phyloP scores from a whole-genome alignment of 2,888 invertebrate genomes.

The Leucoma salicis region DNA sequence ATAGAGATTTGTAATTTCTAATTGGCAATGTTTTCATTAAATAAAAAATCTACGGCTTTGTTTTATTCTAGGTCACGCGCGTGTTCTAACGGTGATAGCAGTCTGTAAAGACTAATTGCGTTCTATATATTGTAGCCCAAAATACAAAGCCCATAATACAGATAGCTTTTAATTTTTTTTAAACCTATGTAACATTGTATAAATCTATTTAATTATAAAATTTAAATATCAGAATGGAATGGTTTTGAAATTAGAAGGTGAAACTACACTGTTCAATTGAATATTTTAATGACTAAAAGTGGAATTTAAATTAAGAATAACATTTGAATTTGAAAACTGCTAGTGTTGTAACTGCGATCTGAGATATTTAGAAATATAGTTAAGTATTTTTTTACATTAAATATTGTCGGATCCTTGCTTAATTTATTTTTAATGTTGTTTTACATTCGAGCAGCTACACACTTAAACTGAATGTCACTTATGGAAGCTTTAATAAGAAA shows the following conservation, averaged over 20 bases:
- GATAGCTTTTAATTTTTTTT: slow-evolving; percentile 10
- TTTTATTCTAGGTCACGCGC: slow-evolving; percentile 26
- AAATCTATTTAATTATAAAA: slow-evolving; percentile 8
- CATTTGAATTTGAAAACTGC: neutral
- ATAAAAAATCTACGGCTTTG: slow-evolving; percentile 21
- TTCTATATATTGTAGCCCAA: slow-evolving; percentile 8
- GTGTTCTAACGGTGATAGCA: slow-evolving; percentile 22
- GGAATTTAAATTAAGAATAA: slow-evolving; percentile 1
- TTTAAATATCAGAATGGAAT: slow-evolving; percentile 9
- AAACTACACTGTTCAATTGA: slow-evolving; percentile 10
- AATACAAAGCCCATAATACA: slow-evolving; percentile 9
- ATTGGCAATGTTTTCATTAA: slow-evolving; percentile 14
- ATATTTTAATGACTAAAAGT: slow-evolving; percentile 1
- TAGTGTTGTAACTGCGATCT: neutral
- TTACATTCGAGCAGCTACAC: no score
- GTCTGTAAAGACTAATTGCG: slow-evolving; percentile 25
- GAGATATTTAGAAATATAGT: neutral
- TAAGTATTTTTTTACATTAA: neutral
- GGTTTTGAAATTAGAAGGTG: slow-evolving; percentile 21
- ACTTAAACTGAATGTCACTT: neutral
- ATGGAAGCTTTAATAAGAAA: neutral
- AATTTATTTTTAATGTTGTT: neutral
- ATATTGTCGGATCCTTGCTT: neutral
- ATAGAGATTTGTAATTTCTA: slow-evolving; percentile 20
- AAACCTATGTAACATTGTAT: slow-evolving; percentile 20